Conservation (phyloP, 2,113 vertebrate genomes). For the Lipophrys pholis region DNA sequence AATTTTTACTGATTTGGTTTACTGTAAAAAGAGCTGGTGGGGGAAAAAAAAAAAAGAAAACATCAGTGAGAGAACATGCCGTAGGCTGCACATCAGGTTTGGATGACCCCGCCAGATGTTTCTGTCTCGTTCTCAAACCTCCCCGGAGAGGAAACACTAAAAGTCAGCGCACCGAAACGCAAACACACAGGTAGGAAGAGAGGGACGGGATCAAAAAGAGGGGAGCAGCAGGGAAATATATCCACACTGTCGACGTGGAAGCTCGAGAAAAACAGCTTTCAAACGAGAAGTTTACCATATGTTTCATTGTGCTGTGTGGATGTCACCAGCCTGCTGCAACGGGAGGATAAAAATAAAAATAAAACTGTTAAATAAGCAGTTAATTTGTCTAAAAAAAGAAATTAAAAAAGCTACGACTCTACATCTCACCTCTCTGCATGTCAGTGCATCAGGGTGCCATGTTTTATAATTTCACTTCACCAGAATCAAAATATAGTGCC, state of each 20-base stretch:
- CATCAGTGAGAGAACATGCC: conserved; percentile 2
- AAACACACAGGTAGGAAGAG: conserved; percentile 37
- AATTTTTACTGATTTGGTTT: conserved; percentile 10
- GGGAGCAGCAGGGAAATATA: conserved; percentile 35
- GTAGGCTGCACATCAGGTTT: conserved; percentile 43
- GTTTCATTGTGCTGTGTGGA: neutral
- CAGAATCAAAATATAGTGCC: conserved; percentile 54
- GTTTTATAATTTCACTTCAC: conserved; percentile 56
- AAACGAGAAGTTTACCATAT: conserved; percentile 34
- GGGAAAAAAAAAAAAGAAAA: neutral
- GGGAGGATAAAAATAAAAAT: neutral
- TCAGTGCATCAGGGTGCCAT: neutral
- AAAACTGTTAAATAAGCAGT: conserved; percentile 1
- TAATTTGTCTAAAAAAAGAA: no score
- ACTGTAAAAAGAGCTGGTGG: neutral
- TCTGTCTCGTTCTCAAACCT: neutral
- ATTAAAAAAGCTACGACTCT: neutral
- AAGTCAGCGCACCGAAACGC: conserved; percentile 26
- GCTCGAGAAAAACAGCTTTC: neutral
- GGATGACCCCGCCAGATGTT: conserved; percentile 61
- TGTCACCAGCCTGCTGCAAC: conserved; percentile 7
- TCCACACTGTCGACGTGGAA: conserved; percentile 12
- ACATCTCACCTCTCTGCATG: neutral
- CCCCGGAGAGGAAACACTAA: conserved; percentile 18
- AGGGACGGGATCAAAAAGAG: conserved; percentile 33